phyloP scores from a whole-genome alignment of 2,113 vertebrate genomes.

The Rhinoptilus africanus region DNA sequence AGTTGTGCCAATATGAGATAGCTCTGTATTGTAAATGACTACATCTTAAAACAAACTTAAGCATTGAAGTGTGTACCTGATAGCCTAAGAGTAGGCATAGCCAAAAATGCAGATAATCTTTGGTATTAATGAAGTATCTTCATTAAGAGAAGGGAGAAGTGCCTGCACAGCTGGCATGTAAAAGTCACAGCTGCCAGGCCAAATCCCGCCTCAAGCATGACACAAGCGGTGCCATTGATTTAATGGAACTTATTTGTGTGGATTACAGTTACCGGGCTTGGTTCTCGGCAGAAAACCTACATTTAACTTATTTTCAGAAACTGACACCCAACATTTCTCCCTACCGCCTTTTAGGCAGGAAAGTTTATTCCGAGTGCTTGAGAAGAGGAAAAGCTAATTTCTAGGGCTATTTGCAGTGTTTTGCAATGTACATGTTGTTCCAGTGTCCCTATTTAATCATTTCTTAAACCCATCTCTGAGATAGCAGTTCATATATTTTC shows the following conservation, averaged over 20 bases:
- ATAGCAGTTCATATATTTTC: conserved; percentile 24
- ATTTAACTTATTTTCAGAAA: conserved; percentile 42
- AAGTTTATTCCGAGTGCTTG: conserved; percentile 31
- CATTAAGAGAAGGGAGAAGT: conserved; percentile 37
- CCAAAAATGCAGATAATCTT: background rate
- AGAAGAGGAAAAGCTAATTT: conserved; percentile 20
- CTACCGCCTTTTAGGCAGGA: background rate
- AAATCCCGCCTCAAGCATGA: background rate
- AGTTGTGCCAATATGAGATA: conserved; percentile 10
- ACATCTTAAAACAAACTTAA: conserved; percentile 54
- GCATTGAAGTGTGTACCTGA: conserved; percentile 17
- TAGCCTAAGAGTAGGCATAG: background rate
- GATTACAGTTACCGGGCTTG: background rate
- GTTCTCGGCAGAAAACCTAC: conserved; percentile 44
- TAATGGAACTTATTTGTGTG: background rate
- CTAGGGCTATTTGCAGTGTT: conserved; percentile 5
- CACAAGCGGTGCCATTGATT: background rate
- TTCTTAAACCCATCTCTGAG: conserved; percentile 4
- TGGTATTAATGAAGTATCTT: conserved; percentile 47
- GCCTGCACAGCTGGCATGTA: conserved; percentile 1
- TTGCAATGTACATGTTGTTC: background rate
- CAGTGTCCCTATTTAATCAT: conserved; percentile 28
- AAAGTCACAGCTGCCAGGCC: conserved; percentile 58
- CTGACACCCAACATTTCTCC: conserved; percentile 48
- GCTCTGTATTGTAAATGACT: conserved; percentile 38